Conservation (phyloP, 2,797 vertebrate genomes). For the Ispidina lecontei region DNA sequence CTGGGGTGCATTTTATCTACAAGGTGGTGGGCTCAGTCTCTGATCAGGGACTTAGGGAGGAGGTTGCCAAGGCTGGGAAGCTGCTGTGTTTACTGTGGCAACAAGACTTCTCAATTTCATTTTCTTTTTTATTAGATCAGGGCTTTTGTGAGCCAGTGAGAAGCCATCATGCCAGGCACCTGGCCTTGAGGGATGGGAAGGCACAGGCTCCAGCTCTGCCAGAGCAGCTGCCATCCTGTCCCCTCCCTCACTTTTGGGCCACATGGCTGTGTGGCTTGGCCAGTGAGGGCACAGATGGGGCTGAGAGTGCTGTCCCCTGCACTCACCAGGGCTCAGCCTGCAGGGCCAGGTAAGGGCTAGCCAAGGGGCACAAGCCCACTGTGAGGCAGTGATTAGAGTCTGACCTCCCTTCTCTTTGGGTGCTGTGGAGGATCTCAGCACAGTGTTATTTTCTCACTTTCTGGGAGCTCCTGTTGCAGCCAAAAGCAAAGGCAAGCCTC, state of each 20-base stretch:
- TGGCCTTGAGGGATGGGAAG: not conserved
- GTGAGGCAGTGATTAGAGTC: not conserved
- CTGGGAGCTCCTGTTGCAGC: not conserved
- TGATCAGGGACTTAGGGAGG: not conserved
- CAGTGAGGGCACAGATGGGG: not conserved
- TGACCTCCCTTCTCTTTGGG: not conserved
- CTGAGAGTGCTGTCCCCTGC: not conserved
- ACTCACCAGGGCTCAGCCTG: not conserved
- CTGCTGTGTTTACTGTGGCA: not conserved
- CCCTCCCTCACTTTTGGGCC: not conserved
- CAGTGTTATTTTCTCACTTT: not conserved
- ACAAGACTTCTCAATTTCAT: not conserved
- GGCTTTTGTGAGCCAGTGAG: not conserved
- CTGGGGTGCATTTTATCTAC: not conserved
- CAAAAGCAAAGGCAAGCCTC: not conserved
- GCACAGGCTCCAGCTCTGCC: not conserved
- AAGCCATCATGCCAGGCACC: rapidly evolving
- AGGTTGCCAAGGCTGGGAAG: not conserved
- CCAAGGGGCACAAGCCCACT: not conserved
- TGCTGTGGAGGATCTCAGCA: not conserved
- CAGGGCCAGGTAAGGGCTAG: rapidly evolving
- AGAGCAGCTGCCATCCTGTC: not conserved
- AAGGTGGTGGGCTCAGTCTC: not conserved
- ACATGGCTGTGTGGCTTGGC: not conserved
- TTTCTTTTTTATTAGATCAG: not conserved